phyloP scores from a whole-genome alignment of 64 coral and sea anemone species.

The Platygyra sinensis region DNA sequence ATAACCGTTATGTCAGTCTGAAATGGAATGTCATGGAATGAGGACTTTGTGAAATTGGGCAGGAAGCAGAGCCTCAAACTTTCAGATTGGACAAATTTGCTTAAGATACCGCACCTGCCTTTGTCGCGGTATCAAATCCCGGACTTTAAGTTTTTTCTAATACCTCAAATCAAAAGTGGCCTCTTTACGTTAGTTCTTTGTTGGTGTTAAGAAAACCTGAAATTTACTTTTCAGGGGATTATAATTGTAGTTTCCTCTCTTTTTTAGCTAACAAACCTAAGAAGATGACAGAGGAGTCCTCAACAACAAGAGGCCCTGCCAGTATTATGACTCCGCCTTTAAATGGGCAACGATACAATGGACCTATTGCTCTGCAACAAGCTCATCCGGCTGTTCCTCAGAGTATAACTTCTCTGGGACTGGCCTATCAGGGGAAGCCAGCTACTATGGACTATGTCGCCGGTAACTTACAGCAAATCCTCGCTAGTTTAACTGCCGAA shows the following conservation, averaged over 20 bases:
- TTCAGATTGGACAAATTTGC: no score
- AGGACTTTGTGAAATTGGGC: no score
- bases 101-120: no score
- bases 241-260: background rate
- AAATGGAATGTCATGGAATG: no score
- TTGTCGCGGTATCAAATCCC: no score
- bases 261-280: conserved; percentile 20
- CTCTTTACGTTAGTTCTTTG: no score
- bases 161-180: no score
- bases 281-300: conserved; percentile 43
- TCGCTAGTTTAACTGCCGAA: conserved; percentile 38
- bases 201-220: no score
- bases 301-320: conserved; percentile 16
- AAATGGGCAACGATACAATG: conserved; percentile 38
- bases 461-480: conserved; percentile 54
- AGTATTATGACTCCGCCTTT: conserved; percentile 22
- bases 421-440: background rate
- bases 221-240: no score
- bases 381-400: background rate
- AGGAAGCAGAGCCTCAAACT: no score
- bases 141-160: no score
- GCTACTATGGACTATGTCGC: conserved; percentile 7
- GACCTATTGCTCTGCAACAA: background rate
- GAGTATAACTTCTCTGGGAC: background rate
- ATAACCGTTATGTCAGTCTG: no score